Conservation (phyloP, 2,888 invertebrate species). For the Cinara cedri region DNA sequence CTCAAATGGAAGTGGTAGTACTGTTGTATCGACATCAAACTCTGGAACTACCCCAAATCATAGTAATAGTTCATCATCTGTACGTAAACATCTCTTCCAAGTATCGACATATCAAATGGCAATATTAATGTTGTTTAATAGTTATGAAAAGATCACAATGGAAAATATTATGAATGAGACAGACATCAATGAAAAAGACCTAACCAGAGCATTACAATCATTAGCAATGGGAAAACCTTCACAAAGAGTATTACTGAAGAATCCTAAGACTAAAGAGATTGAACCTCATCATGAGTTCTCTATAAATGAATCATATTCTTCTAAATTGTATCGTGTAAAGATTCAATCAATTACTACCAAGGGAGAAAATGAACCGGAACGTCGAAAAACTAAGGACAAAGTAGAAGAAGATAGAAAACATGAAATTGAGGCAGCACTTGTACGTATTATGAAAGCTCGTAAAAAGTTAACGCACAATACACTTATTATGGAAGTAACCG, state of each 20-base stretch:
- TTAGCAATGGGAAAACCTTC: slow-evolving; percentile 97
- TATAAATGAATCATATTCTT: slow-evolving; percentile 97
- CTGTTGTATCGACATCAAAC: slow-evolving; percentile 38
- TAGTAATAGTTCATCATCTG: slow-evolving; percentile 55
- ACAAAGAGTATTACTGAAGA: slow-evolving; percentile 91
- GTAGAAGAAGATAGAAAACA: slow-evolving; percentile 99
- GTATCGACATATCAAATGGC: slow-evolving; percentile 95
- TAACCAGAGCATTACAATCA: slow-evolving; percentile 94
- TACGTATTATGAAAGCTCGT: slow-evolving; percentile 98
- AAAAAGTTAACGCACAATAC: slow-evolving; percentile 94
- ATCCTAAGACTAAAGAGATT: slow-evolving; percentile 96
- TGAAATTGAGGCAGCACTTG: slow-evolving; percentile 99
- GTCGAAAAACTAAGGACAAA: slow-evolving; percentile 95
- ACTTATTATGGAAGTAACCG: slow-evolving; percentile 95
- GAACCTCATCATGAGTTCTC: slow-evolving; percentile 90
- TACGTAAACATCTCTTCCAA: slow-evolving; percentile 93
- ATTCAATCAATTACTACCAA: slow-evolving; percentile 93
- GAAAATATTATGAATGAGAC: slow-evolving; percentile 90
- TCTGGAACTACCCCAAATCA: slow-evolving; percentile 20
- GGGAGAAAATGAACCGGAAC: slow-evolving; percentile 97
- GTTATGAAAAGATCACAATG: slow-evolving; percentile 87
- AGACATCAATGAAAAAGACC: slow-evolving; percentile 95
- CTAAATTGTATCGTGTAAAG: slow-evolving; percentile 92
- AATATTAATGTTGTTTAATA: slow-evolving; percentile 92
- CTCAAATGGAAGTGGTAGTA: slow-evolving; percentile 50